These are phyloP conservation scores for Romanogobio albipinnatus DNA, from an alignment of 2,113 vertebrate genomes.

Conservation along the genomic window DNA sequence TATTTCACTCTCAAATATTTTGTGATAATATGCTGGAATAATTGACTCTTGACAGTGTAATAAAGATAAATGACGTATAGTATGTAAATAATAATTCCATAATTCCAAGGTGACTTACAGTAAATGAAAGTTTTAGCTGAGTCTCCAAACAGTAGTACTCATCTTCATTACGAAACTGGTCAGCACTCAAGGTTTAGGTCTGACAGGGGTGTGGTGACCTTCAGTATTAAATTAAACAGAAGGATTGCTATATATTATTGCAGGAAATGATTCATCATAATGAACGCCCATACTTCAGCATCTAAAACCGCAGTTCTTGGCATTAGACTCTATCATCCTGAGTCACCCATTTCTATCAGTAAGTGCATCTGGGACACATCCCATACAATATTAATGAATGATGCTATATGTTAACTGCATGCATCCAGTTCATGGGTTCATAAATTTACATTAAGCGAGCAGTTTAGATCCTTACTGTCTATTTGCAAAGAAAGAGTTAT, in stretches of 20 bases:
- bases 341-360: background rate
- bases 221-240: constrained; percentile 40
- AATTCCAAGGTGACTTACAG: background rate
- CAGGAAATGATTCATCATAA: constrained; percentile 9
- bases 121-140: background rate
- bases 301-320: background rate
- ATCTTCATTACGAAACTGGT: constrained; percentile 25
- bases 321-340: background rate
- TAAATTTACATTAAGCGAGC: background rate
- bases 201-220: constrained; percentile 36
- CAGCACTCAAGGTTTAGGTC: constrained; percentile 54
- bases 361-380: background rate
- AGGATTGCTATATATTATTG: background rate
- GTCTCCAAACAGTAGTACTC: background rate
- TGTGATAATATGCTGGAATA: constrained; percentile 6
- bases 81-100: background rate
- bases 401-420: constrained; percentile 7
- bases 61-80: background rate
- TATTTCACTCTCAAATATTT: background rate
- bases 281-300: background rate
- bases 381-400: constrained; percentile 2
- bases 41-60: constrained; percentile 2
- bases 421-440: constrained; percentile 2
- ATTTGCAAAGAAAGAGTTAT: constrained; percentile 29
- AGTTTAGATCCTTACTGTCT: constrained; percentile 17